Conservation (phyloP, 2,797 vertebrate species). For the Geotrypetes seraphini region DNA sequence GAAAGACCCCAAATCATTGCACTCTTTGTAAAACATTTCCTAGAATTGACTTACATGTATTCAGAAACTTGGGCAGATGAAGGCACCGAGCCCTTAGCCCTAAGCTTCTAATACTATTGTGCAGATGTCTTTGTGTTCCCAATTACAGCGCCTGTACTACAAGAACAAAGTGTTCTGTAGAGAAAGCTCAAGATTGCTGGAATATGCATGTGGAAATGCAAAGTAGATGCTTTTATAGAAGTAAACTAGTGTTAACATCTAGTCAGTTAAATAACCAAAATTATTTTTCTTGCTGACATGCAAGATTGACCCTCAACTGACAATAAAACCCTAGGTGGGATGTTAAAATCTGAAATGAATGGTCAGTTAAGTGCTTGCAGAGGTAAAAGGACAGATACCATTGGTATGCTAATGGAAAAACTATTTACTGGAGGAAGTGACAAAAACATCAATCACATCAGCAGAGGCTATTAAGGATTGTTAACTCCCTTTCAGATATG, state of each 20-base stretch:
- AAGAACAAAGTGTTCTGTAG: constrained; percentile 12
- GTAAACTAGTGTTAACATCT: not conserved
- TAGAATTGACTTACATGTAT: no score
- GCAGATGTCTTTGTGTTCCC: no score
- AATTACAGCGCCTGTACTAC: no score
- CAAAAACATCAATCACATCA: constrained; percentile 75
- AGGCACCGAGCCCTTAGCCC: no score
- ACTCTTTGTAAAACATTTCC: no score
- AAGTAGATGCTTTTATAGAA: not conserved
- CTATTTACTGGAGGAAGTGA: constrained; percentile 68
- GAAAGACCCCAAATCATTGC: no score
- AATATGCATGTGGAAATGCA: no score
- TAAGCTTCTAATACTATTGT: no score
- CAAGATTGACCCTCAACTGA: constrained; percentile 37
- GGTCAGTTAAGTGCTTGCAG: constrained; percentile 53
- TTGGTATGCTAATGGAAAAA: constrained; percentile 64
- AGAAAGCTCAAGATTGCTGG: no score
- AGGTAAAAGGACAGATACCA: constrained; percentile 54
- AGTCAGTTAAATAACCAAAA: constrained; percentile 5
- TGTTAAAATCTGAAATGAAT: constrained; percentile 58
- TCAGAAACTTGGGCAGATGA: no score
- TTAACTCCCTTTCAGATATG: constrained; percentile 67
- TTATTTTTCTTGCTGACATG: constrained; percentile 8
- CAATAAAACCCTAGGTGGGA: constrained; percentile 44
- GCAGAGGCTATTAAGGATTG: constrained; percentile 66